Percentiles rank a stretch among this genome's conserved stretches.
phyloP scores from a whole-genome alignment of 2,797 vertebrate species.

The Etheostoma nigrum region DNA sequence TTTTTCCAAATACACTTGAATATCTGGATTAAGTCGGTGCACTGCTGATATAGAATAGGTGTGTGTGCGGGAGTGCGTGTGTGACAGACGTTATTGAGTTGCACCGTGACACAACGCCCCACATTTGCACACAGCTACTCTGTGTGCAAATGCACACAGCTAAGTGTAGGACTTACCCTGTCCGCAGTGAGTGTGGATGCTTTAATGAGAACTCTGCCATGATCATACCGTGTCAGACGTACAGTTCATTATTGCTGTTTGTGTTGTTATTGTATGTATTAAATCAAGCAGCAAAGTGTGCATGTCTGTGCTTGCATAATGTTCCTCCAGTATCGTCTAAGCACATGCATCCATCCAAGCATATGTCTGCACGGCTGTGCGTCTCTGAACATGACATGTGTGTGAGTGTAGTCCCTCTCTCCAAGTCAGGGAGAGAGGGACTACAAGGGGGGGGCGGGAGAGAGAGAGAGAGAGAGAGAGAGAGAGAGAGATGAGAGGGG shows the following conservation, averaged over 20 bases:
- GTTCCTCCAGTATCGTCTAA: slow-evolving; percentile 46
- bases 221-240: slow-evolving; percentile 34
- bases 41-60: background rate
- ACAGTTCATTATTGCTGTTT: slow-evolving; percentile 38
- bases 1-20: background rate
- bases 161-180: slow-evolving; percentile 67
- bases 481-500: slow-evolving; percentile 69
- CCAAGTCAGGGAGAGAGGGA: slow-evolving; percentile 52
- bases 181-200: slow-evolving; percentile 32
- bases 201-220: slow-evolving; percentile 43
- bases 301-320: slow-evolving; percentile 49
- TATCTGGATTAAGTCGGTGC: background rate
- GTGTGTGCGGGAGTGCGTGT: background rate
- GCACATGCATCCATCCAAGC: slow-evolving; percentile 53
- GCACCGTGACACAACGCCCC: slow-evolving; percentile 53
- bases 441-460: slow-evolving; percentile 44
- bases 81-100: slow-evolving; percentile 1
- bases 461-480: slow-evolving; percentile 45
- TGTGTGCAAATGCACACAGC: slow-evolving; percentile 37
- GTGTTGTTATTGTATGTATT: slow-evolving; percentile 41
- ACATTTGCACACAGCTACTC: slow-evolving; percentile 56
- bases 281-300: slow-evolving; percentile 36
- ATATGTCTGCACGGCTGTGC: slow-evolving; percentile 45
- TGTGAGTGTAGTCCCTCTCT: slow-evolving; percentile 23
- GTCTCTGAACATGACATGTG: slow-evolving; percentile 46